Conservation (phyloP, 2,113 vertebrate genomes). For the Propithecus coquereli region DNA sequence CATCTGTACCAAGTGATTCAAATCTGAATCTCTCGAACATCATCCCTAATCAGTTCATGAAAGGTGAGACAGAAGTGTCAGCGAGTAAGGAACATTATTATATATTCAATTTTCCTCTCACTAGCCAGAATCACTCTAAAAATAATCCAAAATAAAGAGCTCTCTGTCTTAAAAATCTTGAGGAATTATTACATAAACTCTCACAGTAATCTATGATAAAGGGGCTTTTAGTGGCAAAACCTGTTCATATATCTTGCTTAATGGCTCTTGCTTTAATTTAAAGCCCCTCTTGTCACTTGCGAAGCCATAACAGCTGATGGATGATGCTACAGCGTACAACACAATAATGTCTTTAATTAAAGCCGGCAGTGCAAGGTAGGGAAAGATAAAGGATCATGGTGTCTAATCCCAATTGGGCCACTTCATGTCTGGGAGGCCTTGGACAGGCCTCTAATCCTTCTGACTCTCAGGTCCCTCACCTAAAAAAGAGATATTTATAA, state of each 20-base stretch:
- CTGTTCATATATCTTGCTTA: background rate
- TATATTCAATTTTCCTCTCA: background rate
- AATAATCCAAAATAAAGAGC: background rate
- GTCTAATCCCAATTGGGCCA: too few relatives aligned
- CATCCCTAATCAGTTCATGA: background rate
- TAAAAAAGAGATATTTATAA: background rate
- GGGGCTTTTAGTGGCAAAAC: background rate
- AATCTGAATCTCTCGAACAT: background rate
- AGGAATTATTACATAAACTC: background rate
- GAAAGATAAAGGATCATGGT: background rate
- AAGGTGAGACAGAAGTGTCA: background rate
- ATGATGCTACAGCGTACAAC: background rate
- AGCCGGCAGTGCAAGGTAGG: background rate
- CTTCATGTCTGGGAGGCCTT: background rate
- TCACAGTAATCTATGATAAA: background rate
- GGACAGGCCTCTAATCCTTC: background rate
- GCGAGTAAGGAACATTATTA: background rate
- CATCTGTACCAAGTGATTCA: background rate
- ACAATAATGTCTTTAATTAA: background rate
- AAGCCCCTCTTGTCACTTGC: background rate
- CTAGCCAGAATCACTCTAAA: background rate
- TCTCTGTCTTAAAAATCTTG: background rate
- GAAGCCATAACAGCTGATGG: background rate
- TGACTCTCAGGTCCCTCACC: fast-evolving
- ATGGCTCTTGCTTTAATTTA: background rate